These are phyloP conservation scores for Egretta garzetta DNA, from an alignment of 2,113 vertebrate genomes.

Conservation along the genomic window DNA sequence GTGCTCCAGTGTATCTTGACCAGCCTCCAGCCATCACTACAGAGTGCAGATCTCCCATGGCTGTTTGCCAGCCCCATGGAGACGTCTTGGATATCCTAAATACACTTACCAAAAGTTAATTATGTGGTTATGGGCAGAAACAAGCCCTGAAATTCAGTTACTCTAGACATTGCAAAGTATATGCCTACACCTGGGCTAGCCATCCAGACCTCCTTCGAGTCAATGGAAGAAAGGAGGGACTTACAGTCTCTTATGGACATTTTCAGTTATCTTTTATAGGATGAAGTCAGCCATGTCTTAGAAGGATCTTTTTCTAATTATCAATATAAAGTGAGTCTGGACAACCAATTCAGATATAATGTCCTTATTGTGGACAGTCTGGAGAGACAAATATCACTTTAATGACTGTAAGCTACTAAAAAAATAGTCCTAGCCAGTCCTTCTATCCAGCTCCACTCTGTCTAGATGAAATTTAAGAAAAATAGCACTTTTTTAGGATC, in stretches of 20 bases:
- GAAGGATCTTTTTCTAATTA: background rate
- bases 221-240: background rate
- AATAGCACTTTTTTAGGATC: background rate
- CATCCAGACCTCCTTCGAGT: background rate
- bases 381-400: background rate
- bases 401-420: background rate
- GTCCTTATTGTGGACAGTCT: background rate
- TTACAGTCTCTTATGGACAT: background rate
- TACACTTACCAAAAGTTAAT: background rate
- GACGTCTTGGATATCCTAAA: background rate
- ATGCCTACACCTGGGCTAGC: background rate
- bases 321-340: background rate
- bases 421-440: background rate
- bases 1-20: background rate
- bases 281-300: background rate
- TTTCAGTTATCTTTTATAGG: background rate
- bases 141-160: background rate
- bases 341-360: background rate
- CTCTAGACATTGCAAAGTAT: background rate
- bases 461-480: background rate
- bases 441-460: background rate
- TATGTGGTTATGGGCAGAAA: background rate
- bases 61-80: background rate
- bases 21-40: background rate
- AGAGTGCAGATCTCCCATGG: background rate